phyloP scores from a whole-genome alignment of 2,888 invertebrate genomes.

The Trilocha varians region DNA sequence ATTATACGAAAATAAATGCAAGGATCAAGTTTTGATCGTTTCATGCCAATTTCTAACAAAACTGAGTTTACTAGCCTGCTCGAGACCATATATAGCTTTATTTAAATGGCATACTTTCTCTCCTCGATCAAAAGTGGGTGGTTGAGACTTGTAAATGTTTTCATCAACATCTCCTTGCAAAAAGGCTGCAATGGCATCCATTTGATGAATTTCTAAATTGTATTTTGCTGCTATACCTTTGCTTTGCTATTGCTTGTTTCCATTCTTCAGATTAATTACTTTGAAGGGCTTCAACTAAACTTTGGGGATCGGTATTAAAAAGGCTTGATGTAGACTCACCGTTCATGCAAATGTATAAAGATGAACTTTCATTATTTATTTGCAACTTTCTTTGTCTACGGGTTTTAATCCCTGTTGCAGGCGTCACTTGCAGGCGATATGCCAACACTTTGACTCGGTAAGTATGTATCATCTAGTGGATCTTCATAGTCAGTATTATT shows the following conservation, averaged over 20 bases:
- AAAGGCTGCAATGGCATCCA: slow-evolving; percentile 9
- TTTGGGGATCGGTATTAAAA: neutral
- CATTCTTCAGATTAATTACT: slow-evolving; percentile 5
- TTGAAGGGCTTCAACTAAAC: slow-evolving; percentile 5
- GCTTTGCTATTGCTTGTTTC: slow-evolving; percentile 6
- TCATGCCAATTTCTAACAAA: slow-evolving; percentile 18
- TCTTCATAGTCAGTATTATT: too few species aligned
- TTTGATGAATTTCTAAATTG: slow-evolving; percentile 6
- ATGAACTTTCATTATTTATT: neutral
- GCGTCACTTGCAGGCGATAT: too few species aligned
- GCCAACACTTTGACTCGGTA: too few species aligned
- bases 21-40: slow-evolving; percentile 16
- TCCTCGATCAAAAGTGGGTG: slow-evolving; percentile 4
- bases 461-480: too few species aligned
- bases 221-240: slow-evolving; percentile 7
- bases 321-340: neutral
- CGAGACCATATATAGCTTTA: slow-evolving; percentile 11
- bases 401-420: too few species aligned
- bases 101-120: slow-evolving; percentile 7
- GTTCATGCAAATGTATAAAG: slow-evolving; percentile 1
- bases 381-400: neutral
- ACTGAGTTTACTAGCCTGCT: too few species aligned
- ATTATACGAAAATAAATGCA: slow-evolving; percentile 18
- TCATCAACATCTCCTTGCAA: slow-evolving; percentile 10
- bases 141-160: slow-evolving; percentile 7